phyloP scores from a whole-genome alignment of 2,113 vertebrate species.

The Ciconia maguari region DNA sequence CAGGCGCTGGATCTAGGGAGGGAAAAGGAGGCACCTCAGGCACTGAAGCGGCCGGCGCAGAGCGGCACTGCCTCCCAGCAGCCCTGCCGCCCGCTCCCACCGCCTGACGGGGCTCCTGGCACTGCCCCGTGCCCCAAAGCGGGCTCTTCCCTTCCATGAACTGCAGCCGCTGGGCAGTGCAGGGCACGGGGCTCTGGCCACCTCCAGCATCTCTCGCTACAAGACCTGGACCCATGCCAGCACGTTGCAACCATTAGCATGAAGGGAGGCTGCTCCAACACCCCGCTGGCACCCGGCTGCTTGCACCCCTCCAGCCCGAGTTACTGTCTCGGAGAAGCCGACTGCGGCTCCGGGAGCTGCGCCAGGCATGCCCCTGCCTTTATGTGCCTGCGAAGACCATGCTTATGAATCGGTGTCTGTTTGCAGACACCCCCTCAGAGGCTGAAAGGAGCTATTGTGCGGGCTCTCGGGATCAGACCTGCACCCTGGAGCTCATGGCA shows the following conservation, averaged over 20 bases:
- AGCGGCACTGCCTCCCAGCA: not conserved
- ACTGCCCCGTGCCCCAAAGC: not conserved
- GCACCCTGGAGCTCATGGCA: fast-evolving
- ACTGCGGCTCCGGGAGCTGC: not conserved
- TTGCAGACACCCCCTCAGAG: not conserved
- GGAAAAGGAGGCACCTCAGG: not conserved
- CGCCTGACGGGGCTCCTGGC: fast-evolving
- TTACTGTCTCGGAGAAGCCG: fast-evolving
- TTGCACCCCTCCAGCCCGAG: not conserved
- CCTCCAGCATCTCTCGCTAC: not conserved
- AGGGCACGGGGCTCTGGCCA: not conserved
- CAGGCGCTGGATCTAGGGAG: not conserved
- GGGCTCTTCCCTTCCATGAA: not conserved
- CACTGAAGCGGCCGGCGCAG: fast-evolving
- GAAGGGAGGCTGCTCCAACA: not conserved
- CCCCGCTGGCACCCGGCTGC: not conserved
- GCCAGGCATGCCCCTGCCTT: not conserved
- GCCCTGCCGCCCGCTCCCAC: not conserved
- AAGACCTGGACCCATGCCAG: fast-evolving
- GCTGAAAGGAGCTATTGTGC: not conserved
- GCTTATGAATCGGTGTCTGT: not conserved
- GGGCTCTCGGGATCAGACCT: not conserved
- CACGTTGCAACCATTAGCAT: fast-evolving
- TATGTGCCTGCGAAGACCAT: not conserved
- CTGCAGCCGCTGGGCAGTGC: not conserved